These are phyloP conservation scores for Toxonevra muliebris DNA, from an alignment of 2,888 invertebrate genomes.

Conservation along the genomic window DNA sequence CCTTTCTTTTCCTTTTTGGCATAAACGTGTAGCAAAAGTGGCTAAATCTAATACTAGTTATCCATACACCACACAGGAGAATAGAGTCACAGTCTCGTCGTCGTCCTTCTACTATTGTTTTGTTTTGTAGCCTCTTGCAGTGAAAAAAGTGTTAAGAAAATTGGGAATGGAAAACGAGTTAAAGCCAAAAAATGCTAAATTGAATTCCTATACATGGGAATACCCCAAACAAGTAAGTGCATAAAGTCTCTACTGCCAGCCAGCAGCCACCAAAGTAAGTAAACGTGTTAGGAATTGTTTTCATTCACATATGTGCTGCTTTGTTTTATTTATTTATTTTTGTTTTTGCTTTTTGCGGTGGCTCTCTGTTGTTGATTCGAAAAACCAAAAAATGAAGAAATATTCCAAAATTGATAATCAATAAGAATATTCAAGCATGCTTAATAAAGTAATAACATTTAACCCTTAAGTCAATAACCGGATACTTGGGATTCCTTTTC, in stretches of 20 bases:
- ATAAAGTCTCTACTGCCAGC: conserved; percentile 30
- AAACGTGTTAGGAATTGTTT: conserved; percentile 23
- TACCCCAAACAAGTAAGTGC: conserved; percentile 23
- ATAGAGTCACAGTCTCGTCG: background rate
- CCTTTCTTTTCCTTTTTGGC: too few relatives aligned
- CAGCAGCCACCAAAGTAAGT: conserved; percentile 29
- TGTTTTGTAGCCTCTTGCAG: too few relatives aligned
- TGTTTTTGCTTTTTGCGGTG: conserved; percentile 10
- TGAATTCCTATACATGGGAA: conserved; percentile 38
- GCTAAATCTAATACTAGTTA: conserved; percentile 9
- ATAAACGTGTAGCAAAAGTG: conserved; percentile 4
- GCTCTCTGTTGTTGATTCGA: conserved; percentile 1
- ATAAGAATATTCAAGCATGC: conserved; percentile 44
- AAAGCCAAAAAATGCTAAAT: conserved; percentile 39
- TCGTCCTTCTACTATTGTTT: too few relatives aligned
- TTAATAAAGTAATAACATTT: too few relatives aligned
- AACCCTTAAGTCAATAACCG: too few relatives aligned
- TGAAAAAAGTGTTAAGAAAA: too few relatives aligned
- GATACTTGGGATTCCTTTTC: too few relatives aligned
- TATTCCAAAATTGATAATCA: conserved; percentile 65
- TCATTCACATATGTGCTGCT: conserved; percentile 7
- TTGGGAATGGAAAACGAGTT: conserved; percentile 10
- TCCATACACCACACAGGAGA: background rate
- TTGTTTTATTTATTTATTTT: background rate
- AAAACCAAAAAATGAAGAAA: background rate